Evolutionary conservation across 2,888 invertebrate species (phyloP), one percentile per base, ranked within the genome.

Genomic region (Coleophora deauratella): DNA sequence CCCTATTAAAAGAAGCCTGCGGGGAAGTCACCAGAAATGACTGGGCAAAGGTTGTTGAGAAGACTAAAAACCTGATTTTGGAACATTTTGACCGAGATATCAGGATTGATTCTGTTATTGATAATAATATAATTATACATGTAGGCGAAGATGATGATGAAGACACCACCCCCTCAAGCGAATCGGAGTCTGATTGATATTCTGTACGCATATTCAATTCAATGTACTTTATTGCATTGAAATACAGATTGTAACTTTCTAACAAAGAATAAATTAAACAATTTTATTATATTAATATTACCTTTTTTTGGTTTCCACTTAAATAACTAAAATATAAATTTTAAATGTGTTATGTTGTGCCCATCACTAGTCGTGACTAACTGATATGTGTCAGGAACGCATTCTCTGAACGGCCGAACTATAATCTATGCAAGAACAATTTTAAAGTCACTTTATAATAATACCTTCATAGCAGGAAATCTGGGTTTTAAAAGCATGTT

Each of bases 1-100:
- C 31, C 7, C 41, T 47, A 40, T 43, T 47, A 44, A 50, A 42
- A 43, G 44, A 50, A 44, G 45, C 46, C 13, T 47, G 43, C 39
- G 44, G 12, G 27, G 15, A 43, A 38, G 37, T 44, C 36, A 45
- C 43, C 36, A 38, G 30, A 37, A 42, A 49, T 27, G 41, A 43
- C 32, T 43, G 43, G 42, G 32, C 35, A 32, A 44, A 44, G 37
- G 44, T 44, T 11, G 44, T 44, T 12, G 38, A 44, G 35, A 44
- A 41, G 36, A 44, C 44, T 13, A 40, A 34, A 14, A 40, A 40
- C 11, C 10, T 40, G 15, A 40, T 35, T n/a, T n/a, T 28, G 32
- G 32, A 11, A 21, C 12, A 35, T 36, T 41, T 41, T 41, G 36
- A 36, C 27, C 36, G 41, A 27, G 41, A 41, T 33, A 33, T 41